Evolutionary conservation across 2,113 vertebrate genomes (phyloP).

Genomic region (Daubentonia madagascariensis): DNA sequence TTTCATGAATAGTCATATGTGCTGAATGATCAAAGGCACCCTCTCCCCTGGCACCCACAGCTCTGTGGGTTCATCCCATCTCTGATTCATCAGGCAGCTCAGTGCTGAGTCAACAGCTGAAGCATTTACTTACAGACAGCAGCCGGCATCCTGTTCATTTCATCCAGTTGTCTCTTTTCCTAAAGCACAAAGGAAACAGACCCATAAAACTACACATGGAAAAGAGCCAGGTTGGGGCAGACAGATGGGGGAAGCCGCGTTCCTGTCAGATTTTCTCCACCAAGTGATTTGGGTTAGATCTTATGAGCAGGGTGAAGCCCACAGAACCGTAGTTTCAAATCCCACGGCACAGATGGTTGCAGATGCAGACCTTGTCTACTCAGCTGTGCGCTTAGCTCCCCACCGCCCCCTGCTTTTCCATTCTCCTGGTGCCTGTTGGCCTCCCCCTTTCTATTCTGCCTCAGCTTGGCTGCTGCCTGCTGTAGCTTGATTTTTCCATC

Average conservation of each 20-base stretch:
- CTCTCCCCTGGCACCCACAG: neutral
- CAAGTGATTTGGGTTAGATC: neutral
- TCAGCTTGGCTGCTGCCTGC: neutral
- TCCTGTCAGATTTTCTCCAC: neutral
- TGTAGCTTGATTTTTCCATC: neutral
- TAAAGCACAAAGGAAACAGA: slow-evolving; percentile 23
- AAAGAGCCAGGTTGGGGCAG: neutral
- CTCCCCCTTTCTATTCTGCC: slow-evolving; percentile 9
- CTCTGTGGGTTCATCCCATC: neutral
- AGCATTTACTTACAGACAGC: neutral
- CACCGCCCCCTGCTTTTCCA: neutral
- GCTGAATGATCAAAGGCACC: neutral
- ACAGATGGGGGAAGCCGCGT: neutral
- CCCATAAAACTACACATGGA: neutral
- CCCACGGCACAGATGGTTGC: neutral
- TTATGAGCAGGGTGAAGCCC: neutral
- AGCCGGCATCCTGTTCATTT: neutral
- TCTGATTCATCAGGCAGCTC: neutral
- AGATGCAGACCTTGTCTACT: neutral
- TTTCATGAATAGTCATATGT: neutral
- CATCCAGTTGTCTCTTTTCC: slow-evolving; percentile 13
- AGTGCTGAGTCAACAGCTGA: slow-evolving; percentile 15
- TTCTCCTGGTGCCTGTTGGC: neutral
- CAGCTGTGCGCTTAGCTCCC: neutral
- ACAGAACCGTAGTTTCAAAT: neutral